Evolutionary conservation across 2,888 invertebrate species (phyloP).

Genomic region (Sceliomorpha sp.): DNA sequence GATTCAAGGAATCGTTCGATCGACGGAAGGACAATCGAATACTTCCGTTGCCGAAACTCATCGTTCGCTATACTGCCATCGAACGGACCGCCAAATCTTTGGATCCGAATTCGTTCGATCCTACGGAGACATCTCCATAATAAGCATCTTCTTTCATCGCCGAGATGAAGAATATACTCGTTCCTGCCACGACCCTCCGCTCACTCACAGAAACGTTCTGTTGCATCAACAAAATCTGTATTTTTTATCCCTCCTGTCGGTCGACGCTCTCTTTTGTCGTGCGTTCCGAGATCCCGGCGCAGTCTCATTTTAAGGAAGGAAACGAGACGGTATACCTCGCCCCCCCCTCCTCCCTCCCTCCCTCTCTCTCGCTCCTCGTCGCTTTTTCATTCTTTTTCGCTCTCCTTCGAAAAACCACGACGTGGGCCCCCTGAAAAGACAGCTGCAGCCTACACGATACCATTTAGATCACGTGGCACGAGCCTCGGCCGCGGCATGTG

Average conservation of each 20-base stretch:
- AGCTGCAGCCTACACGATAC: constrained; percentile 72
- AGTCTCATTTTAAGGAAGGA: constrained; percentile 31
- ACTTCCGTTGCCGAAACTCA: too few species aligned
- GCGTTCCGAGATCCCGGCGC: constrained; percentile 6
- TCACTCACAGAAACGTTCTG: too few species aligned
- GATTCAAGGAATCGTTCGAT: background rate
- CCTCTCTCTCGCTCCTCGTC: constrained; percentile 8
- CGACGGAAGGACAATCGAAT: too few species aligned
- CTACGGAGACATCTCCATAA: too few species aligned
- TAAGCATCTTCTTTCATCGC: too few species aligned
- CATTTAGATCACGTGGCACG: constrained; percentile 76
- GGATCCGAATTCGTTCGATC: too few species aligned
- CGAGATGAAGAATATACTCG: too few species aligned
- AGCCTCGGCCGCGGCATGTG: constrained; percentile 76
- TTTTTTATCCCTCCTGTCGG: constrained; percentile 2
- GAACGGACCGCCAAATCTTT: too few species aligned
- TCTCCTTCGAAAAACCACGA: constrained; percentile 39
- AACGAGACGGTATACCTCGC: background rate
- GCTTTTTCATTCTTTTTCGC: background rate
- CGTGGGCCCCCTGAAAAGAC: constrained; percentile 56
- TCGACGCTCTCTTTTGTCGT: constrained; percentile 9
- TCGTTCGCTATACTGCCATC: too few species aligned
- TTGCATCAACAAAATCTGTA: too few species aligned
- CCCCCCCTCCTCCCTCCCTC: too few species aligned
- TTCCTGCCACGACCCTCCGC: too few species aligned